Conservation (phyloP, 2,888 invertebrate species). For the Plagodis pulveraria region DNA sequence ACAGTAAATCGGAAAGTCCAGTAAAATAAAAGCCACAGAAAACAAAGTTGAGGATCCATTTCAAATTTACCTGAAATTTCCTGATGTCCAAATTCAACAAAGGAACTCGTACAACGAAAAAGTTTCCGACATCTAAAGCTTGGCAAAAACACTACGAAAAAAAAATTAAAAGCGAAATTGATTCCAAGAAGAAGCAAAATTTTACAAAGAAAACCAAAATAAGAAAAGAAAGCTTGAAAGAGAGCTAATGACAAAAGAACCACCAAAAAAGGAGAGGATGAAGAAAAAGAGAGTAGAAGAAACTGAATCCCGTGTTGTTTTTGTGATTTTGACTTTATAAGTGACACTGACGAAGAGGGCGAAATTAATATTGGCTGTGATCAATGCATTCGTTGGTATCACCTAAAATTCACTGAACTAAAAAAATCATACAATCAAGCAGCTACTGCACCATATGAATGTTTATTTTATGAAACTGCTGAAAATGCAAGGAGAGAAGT, state of each 20-base stretch:
- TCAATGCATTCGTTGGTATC: slow-evolving; percentile 2
- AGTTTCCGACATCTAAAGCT: too few relatives aligned
- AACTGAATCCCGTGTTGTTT: slow-evolving; percentile 28
- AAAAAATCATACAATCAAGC: slow-evolving; percentile 19
- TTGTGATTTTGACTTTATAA: slow-evolving; percentile 37
- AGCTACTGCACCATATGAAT: slow-evolving; percentile 8
- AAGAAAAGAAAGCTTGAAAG: slow-evolving; percentile 17
- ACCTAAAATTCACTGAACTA: slow-evolving; percentile 35
- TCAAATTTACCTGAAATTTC: slow-evolving; percentile 39
- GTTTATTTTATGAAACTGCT: slow-evolving; percentile 5
- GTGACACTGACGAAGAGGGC: slow-evolving; percentile 42
- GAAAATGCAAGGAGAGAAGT: neutral
- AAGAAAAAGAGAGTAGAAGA: slow-evolving; percentile 23
- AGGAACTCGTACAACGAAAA: too few relatives aligned
- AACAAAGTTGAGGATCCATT: slow-evolving; percentile 37
- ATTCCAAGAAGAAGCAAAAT: slow-evolving; percentile 17
- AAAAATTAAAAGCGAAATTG: too few relatives aligned
- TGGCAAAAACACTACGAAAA: too few relatives aligned
- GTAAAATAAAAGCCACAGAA: slow-evolving; percentile 14
- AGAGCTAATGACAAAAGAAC: slow-evolving; percentile 5
- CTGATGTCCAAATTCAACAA: slow-evolving; percentile 36
- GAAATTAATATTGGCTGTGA: slow-evolving; percentile 38
- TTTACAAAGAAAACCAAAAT: slow-evolving; percentile 19
- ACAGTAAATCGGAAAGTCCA: slow-evolving; percentile 1
- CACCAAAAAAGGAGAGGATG: slow-evolving; percentile 17